A percentile compares a stretch with the other conserved stretches of the same genome.
phyloP scores from a whole-genome alignment of 2,888 invertebrate species.

The Limnephilus lunatus region DNA sequence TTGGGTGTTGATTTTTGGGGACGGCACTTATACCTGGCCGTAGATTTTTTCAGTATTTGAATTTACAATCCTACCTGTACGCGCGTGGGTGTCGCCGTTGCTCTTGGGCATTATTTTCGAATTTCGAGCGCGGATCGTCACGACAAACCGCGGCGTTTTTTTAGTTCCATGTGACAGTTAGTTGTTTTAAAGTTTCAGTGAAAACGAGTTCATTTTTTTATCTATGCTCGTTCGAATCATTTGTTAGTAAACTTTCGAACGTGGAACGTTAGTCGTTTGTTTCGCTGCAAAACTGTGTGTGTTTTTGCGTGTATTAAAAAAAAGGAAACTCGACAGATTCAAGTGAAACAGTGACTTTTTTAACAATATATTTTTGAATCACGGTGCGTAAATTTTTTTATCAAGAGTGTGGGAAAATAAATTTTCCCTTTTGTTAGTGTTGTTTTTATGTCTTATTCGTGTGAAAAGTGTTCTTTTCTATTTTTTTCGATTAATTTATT shows the following conservation, averaged over 20 bases:
- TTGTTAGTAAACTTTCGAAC: conserved; percentile 40
- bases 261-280: background rate
- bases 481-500: background rate
- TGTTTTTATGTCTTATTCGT: background rate
- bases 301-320: background rate
- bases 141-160: conserved; percentile 32
- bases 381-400: background rate
- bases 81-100: conserved; percentile 52
- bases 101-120: conserved; percentile 35
- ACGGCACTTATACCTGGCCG: conserved; percentile 55
- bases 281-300: background rate
- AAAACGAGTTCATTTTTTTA: conserved; percentile 40
- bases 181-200: conserved; percentile 12
- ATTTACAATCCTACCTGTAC: conserved; percentile 60
- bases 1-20: conserved; percentile 13
- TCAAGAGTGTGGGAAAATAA: background rate
- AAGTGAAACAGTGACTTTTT: background rate
- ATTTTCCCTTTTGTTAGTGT: background rate
- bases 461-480: background rate
- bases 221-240: background rate
- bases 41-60: conserved; percentile 56
- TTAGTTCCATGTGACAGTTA: conserved; percentile 10
- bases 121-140: conserved; percentile 39
- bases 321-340: background rate
- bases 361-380: background rate